Conservation (phyloP, 2,113 vertebrate genomes). For the Tetraodon nigroviridis region DNA sequence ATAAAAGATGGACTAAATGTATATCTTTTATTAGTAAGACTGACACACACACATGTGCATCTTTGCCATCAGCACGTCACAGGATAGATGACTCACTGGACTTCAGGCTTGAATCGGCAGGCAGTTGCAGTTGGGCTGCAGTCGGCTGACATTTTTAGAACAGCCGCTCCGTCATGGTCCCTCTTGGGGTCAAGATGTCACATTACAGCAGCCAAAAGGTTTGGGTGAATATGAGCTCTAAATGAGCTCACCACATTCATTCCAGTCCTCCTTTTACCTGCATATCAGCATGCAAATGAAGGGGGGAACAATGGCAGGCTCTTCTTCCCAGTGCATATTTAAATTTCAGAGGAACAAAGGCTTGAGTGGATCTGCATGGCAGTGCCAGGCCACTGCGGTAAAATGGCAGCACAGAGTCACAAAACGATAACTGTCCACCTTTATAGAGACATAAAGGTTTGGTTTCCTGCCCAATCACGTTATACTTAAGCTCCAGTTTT, state of each 20-base stretch:
- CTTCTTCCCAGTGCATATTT: conserved; percentile 63
- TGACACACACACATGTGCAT: background rate
- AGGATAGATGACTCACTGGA: conserved; percentile 8
- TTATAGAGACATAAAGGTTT: conserved; percentile 47
- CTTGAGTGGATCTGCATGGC: conserved; percentile 58
- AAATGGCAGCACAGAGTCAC: conserved; percentile 40
- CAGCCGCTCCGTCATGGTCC: no score
- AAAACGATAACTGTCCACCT: conserved; percentile 42
- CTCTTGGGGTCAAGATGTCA: no score
- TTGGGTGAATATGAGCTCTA: conserved; percentile 58
- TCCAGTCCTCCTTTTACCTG: conserved; percentile 63
- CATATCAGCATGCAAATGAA: conserved; percentile 72
- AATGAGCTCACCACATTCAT: conserved; percentile 65
- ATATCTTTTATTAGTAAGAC: no score
- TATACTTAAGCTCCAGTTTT: conserved; percentile 32
- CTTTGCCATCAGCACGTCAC: conserved; percentile 7
- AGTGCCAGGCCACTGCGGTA: conserved; percentile 26
- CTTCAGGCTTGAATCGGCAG: conserved; percentile 8
- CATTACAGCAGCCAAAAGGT: conserved; percentile 50
- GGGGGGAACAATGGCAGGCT: conserved; percentile 37
- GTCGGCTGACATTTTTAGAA: conserved; percentile 27
- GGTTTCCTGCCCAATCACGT: conserved; percentile 44
- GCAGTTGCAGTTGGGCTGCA: conserved; percentile 22
- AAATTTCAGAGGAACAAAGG: conserved; percentile 62
- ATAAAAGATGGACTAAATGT: no score